A percentile compares a stretch with the other conserved stretches of the same genome.
Evolutionary conservation across 2,888 invertebrate genomes (phyloP).

Genomic region (Drosophila meridiana): DNA sequence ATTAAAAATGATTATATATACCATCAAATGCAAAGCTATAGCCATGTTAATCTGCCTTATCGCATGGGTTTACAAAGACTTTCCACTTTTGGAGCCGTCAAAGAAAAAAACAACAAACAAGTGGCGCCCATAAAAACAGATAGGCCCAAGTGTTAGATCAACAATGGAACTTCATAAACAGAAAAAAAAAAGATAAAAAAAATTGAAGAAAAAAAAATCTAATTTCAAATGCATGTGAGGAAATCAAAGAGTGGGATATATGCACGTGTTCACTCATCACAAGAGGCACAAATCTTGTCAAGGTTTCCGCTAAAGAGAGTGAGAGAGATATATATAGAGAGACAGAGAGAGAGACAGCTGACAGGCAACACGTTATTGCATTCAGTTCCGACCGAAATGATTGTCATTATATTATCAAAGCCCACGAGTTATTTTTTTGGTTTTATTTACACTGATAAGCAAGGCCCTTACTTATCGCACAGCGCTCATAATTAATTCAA

Average conservation of each 20-base stretch:
- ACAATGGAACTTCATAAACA: slow-evolving; percentile 39
- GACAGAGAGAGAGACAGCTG: neutral
- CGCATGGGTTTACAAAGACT: slow-evolving; percentile 18
- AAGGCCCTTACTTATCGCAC: slow-evolving; percentile 31
- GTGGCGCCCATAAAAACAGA: slow-evolving; percentile 55
- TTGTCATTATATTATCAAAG: slow-evolving; percentile 20
- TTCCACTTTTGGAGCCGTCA: slow-evolving; percentile 28
- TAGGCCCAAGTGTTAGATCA: slow-evolving; percentile 45
- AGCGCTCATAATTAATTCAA: slow-evolving; percentile 35
- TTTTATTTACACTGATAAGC: slow-evolving; percentile 46
- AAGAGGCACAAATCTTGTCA: slow-evolving; percentile 41
- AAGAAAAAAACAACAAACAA: slow-evolving; percentile 27
- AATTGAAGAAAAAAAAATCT: slow-evolving; percentile 12
- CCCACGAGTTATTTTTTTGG: neutral
- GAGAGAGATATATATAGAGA: neutral
- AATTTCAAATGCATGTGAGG: slow-evolving; percentile 23
- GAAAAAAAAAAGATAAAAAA: slow-evolving; percentile 6
- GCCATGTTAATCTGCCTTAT: slow-evolving; percentile 29
- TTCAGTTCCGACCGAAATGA: slow-evolving; percentile 11
- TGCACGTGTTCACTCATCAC: slow-evolving; percentile 30
- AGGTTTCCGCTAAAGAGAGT: slow-evolving; percentile 28
- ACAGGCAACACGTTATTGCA: slow-evolving; percentile 8
- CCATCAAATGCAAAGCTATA: neutral
- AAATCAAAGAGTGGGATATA: slow-evolving; percentile 30
- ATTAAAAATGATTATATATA: slow-evolving; percentile 1